Percentiles rank a stretch among this genome's conserved stretches.
phyloP scores from a whole-genome alignment of 2,797 vertebrate species.

The Halcyon badia region DNA sequence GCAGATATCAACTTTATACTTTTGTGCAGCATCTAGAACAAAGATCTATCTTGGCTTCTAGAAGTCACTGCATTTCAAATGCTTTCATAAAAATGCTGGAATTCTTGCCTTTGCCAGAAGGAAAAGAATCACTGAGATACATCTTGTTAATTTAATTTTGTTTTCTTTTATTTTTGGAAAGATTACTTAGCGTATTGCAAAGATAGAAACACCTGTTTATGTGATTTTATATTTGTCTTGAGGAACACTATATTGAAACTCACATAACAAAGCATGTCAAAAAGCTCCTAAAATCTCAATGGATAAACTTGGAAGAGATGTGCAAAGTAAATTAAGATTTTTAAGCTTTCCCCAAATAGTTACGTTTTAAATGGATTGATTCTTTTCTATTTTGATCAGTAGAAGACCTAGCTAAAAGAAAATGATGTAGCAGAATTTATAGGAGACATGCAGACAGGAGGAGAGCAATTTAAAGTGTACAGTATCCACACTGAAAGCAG shows the following conservation, averaged over 20 bases:
- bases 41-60: neutral
- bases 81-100: neutral
- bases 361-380: neutral
- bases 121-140: neutral
- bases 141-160: neutral
- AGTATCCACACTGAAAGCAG: neutral
- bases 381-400: neutral
- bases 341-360: neutral
- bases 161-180: neutral
- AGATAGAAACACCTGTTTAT: neutral
- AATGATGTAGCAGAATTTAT: neutral
- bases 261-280: neutral
- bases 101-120: neutral
- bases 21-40: neutral
- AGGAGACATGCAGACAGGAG: neutral
- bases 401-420: neutral
- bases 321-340: neutral
- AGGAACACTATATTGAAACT: neutral
- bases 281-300: neutral
- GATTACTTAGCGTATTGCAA: neutral
- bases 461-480: neutral
- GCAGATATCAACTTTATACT: too few relatives aligned
- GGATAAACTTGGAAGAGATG: neutral
- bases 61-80: neutral
- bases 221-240: neutral